Evolutionary conservation across 2,797 vertebrate species (phyloP).

Genomic region (Cetoscarus ocellatus): DNA sequence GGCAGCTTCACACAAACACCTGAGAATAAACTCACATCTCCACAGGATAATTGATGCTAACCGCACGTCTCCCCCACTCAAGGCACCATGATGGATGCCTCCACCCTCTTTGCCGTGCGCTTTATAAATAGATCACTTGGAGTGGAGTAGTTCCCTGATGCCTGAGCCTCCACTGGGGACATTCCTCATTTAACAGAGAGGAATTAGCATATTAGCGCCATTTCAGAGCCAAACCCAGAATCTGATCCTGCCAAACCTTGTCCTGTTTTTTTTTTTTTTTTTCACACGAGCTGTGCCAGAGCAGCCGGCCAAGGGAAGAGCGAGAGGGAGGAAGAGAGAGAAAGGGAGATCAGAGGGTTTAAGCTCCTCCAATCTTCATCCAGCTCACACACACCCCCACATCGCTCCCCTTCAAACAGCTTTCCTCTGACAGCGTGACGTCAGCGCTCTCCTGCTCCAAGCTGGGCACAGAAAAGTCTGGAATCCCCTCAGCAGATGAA

Average conservation of each 20-base stretch:
- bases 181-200: constrained; percentile 56
- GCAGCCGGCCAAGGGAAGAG: constrained; percentile 26
- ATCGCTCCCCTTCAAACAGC: constrained; percentile 27
- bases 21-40: constrained; percentile 1
- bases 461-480: constrained; percentile 14
- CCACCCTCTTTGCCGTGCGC: constrained; percentile 27
- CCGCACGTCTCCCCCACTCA: neutral
- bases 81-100: constrained; percentile 36
- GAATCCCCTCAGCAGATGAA: constrained; percentile 21
- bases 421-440: constrained; percentile 6
- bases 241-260: constrained; percentile 43
- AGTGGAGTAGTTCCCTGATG: constrained; percentile 32
- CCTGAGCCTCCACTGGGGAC: constrained; percentile 45
- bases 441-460: constrained; percentile 1
- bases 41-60: constrained; percentile 18
- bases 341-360: constrained; percentile 34
- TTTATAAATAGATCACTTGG: constrained; percentile 59
- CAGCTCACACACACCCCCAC: constrained; percentile 28
- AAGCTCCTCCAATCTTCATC: constrained; percentile 12
- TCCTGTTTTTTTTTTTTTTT: constrained; percentile 18
- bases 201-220: constrained; percentile 60
- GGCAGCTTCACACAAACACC: neutral
- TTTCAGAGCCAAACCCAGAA: constrained; percentile 55
- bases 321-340: neutral
- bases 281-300: constrained; percentile 38